phyloP scores from a whole-genome alignment of 92 coral and sea anemone species.

The Siderastrea radians region DNA sequence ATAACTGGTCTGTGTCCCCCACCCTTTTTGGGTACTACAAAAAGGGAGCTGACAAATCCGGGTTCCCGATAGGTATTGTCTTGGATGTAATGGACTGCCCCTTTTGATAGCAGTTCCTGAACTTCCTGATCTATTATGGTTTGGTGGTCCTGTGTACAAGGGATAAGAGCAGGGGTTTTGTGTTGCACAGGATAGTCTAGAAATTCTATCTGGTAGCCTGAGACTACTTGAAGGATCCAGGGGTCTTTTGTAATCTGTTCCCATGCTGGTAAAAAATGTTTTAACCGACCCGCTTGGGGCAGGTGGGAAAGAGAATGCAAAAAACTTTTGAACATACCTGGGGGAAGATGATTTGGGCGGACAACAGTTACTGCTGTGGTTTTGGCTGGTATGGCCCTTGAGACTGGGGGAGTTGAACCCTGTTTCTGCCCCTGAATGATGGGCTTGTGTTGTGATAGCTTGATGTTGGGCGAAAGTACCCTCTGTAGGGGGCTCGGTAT shows the following conservation, averaged over 20 bases:
- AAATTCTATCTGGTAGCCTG: conserved; percentile 59
- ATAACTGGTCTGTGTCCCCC: conserved; percentile 66
- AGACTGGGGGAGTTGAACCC: too few relatives aligned
- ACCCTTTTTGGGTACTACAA: conserved; percentile 61
- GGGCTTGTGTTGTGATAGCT: too few relatives aligned
- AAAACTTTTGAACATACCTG: conserved; percentile 4
- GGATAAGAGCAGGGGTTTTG: conserved; percentile 3
- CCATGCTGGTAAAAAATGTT: conserved; percentile 56
- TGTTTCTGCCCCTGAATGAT: too few relatives aligned
- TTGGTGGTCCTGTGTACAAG: conserved; percentile 46
- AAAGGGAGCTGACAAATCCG: conserved; percentile 61
- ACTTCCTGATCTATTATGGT: conserved; percentile 72
- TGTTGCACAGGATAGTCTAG: conserved; percentile 25
- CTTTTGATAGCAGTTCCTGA: conserved; percentile 37
- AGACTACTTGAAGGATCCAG: conserved; percentile 65
- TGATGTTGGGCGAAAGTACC: neutral
- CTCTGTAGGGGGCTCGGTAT: neutral
- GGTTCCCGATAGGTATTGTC: conserved; percentile 19
- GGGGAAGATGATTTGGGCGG: conserved; percentile 9
- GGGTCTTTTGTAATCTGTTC: conserved; percentile 56
- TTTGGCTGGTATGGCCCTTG: too few relatives aligned
- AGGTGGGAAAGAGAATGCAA: neutral
- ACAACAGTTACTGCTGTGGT: neutral
- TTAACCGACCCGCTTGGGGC: conserved; percentile 21
- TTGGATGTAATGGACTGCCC: conserved; percentile 40